Evolutionary conservation across 2,888 invertebrate species (phyloP).

Genomic region (Coelinius sp.): DNA sequence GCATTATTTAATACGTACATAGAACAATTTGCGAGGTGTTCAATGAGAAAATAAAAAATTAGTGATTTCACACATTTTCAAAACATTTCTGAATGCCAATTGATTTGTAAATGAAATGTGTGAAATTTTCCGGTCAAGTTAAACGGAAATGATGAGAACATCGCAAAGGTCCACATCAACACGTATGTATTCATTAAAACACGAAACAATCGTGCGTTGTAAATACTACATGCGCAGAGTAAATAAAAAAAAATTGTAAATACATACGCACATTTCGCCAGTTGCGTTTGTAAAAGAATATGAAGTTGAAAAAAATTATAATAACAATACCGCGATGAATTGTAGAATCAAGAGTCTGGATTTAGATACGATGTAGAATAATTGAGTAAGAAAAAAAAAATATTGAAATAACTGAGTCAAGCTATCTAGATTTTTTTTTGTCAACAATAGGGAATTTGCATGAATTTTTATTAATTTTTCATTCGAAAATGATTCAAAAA

Average conservation of each 20-base stretch:
- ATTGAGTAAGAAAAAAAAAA: not conserved
- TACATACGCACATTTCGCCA: conserved; percentile 27
- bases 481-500: too few species aligned
- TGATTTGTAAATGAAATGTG: not conserved
- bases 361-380: conserved; percentile 17
- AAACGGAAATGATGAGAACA: not conserved
- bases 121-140: not conserved
- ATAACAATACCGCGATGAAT: conserved; percentile 12
- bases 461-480: not conserved
- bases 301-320: not conserved
- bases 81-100: not conserved
- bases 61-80: not conserved
- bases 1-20: conserved; percentile 2
- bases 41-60: not conserved
- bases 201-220: conserved; percentile 46
- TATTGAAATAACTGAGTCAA: not conserved
- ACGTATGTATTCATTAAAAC: not conserved
- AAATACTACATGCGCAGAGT: conserved; percentile 35
- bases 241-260: conserved; percentile 18
- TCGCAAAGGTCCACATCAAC: not conserved
- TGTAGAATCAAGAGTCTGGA: conserved; percentile 4
- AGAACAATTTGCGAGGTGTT: not conserved
- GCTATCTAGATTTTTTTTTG: not conserved
- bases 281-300: conserved; percentile 22
- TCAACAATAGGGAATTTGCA: too few species aligned